phyloP scores from a whole-genome alignment of 2,888 invertebrate species.

The Macaria notata region DNA sequence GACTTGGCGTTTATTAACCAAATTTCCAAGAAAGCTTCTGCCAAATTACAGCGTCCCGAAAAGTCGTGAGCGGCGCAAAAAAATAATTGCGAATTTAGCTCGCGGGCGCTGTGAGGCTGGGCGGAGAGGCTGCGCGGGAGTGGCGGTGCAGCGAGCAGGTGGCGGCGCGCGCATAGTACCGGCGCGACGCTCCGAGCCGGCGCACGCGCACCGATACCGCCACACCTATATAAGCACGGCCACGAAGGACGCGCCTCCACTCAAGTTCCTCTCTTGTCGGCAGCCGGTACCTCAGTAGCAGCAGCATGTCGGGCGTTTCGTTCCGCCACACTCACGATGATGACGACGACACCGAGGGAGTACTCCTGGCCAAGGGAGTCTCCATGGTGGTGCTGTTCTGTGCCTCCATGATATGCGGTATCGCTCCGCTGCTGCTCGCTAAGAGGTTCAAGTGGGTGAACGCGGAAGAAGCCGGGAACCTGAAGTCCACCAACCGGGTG shows the following conservation, averaged over 20 bases:
- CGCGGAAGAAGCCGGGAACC: slow-evolving; percentile 68
- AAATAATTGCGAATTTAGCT: slow-evolving; percentile 36
- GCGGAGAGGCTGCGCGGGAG: slow-evolving; percentile 60
- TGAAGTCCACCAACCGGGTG: slow-evolving; percentile 72
- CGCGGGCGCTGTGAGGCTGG: slow-evolving; percentile 54
- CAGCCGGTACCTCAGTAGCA: slow-evolving; percentile 11
- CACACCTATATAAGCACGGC: slow-evolving; percentile 52
- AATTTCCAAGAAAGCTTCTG: slow-evolving; percentile 3
- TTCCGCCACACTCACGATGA: slow-evolving; percentile 40
- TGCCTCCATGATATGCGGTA: slow-evolving; percentile 89
- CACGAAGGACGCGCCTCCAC: slow-evolving; percentile 49
- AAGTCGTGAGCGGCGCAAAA: slow-evolving; percentile 15
- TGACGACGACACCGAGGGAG: slow-evolving; percentile 63
- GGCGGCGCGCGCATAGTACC: slow-evolving; percentile 55
- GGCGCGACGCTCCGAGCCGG: slow-evolving; percentile 58
- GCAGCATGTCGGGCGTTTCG: slow-evolving; percentile 40
- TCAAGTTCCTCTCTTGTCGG: slow-evolving; percentile 26
- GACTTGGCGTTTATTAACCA: background rate
- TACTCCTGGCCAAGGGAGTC: slow-evolving; percentile 87
- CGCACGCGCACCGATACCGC: slow-evolving; percentile 73
- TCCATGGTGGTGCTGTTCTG: slow-evolving; percentile 90
- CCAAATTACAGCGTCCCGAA: background rate
- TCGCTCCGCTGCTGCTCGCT: slow-evolving; percentile 87
- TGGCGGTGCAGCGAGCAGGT: slow-evolving; percentile 48
- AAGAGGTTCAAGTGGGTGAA: slow-evolving; percentile 84